Conservation (phyloP, 2,113 vertebrate species). For the Myxocyprinus asiaticus region DNA sequence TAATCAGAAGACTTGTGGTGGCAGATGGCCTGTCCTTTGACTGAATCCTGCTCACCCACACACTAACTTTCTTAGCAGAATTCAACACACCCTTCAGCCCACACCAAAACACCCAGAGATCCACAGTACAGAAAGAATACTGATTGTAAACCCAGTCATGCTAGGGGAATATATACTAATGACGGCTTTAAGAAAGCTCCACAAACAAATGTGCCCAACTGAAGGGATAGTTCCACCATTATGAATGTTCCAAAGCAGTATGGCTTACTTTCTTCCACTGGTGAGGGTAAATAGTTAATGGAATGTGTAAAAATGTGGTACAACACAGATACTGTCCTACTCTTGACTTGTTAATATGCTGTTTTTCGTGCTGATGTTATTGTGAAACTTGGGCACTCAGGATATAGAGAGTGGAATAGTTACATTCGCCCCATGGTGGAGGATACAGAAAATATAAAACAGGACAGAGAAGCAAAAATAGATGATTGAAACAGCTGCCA, state of each 20-base stretch:
- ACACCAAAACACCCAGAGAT: slow-evolving; percentile 61
- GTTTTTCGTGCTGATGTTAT: slow-evolving; percentile 15
- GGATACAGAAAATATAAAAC: slow-evolving; percentile 29
- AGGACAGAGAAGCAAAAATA: slow-evolving; percentile 40
- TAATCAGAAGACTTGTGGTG: slow-evolving; percentile 29
- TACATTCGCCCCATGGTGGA: slow-evolving; percentile 38
- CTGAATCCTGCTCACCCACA: slow-evolving; percentile 49
- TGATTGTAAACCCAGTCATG: slow-evolving; percentile 69
- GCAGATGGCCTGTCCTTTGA: slow-evolving; percentile 61
- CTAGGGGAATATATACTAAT: slow-evolving; percentile 60
- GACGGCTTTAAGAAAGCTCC: slow-evolving; percentile 70
- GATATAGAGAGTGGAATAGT: slow-evolving; percentile 6
- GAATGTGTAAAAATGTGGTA: too few species aligned
- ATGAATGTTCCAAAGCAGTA: too few species aligned
- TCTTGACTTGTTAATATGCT: neutral
- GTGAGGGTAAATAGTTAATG: too few species aligned
- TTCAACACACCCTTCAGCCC: slow-evolving; percentile 54
- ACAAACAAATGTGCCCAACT: slow-evolving; percentile 71
- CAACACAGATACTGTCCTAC: too few species aligned
- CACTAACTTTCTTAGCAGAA: slow-evolving; percentile 57
- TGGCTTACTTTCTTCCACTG: too few species aligned
- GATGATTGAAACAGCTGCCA: slow-evolving; percentile 53
- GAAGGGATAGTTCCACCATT: slow-evolving; percentile 46
- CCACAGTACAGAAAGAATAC: slow-evolving; percentile 62
- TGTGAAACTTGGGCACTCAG: slow-evolving; percentile 25